A percentile compares a stretch with the other conserved stretches of the same genome.
Conservation (phyloP, 2,888 invertebrate genomes). For the Rotaria sp. region DNA sequence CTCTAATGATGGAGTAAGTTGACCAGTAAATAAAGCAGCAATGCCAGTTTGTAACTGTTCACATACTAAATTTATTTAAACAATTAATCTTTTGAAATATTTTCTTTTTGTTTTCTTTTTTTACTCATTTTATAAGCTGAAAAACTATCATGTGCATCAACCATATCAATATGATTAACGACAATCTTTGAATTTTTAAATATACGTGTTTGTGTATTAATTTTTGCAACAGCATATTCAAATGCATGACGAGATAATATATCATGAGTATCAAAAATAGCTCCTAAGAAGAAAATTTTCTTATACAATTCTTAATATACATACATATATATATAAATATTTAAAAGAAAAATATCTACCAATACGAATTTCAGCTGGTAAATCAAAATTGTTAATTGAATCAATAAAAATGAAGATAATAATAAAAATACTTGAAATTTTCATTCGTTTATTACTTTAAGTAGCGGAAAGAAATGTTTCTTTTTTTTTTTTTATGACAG, state of each 20-base stretch:
- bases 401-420: not conserved
- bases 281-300: not conserved
- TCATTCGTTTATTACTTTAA: not conserved
- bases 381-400: not conserved
- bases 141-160: not conserved
- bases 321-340: not conserved
- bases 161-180: not conserved
- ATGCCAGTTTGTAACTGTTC: not conserved
- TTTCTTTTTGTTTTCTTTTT: not conserved
- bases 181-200: not conserved
- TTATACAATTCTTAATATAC: too few relatives aligned
- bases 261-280: not conserved
- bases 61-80: not conserved
- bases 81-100: not conserved
- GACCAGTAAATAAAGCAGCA: not conserved
- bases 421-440: not conserved
- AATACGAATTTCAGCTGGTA: not conserved
- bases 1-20: not conserved
- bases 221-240: constrained; percentile 14
- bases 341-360: not conserved
- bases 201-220: not conserved
- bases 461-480: not conserved
- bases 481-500: not conserved
- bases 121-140: not conserved
- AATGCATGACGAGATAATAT: constrained; percentile 24